Base-by-base conservation (phyloP, 2,888 invertebrate species). In the Invenusta paracnida region DNA sequence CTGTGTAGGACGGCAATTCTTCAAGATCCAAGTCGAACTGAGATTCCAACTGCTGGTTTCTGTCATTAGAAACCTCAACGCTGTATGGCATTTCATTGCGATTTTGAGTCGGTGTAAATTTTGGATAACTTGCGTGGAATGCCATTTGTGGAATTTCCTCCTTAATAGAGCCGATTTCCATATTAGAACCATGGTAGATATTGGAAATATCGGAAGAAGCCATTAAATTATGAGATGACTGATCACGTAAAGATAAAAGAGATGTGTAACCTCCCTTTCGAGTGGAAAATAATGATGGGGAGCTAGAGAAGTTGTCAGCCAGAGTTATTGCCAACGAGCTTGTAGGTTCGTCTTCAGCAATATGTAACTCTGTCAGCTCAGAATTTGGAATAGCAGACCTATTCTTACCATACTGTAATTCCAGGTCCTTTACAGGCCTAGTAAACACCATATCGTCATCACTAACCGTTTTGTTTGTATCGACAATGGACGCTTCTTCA, bases 311-410 rank as follows among this genome's bases (percentile, higher is more conserved):
- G 23, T 25, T 5, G 2, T 73, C 73, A n/a, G 73, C 23, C 17
- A n/a, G 17, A 13, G 73, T 73, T 13, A 13, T 23, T 13, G 17
- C 73, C 27, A 23, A 5, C 2, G 73, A 73, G 27, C 73, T 73
- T 5, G 73, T 73, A 23, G 17, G 17, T 73, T 73, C 73, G 2
- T 73, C 73, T 73, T 73, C 73, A 73, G 73, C 73, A 73, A 73
- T 73, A 23, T 73, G 73, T 5, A 73, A 25, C 23, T 73, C 73
- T n/a, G 73, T 73, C 5, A 73, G 73, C 23, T 73, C 73, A 5
- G 73, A 73, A 73, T 73, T 73, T 73, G 73, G 73, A 73, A 73
- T 23, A 23, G 73, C 73, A 5, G 73, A 73, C 2, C 73, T 5
- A 73, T 73, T 73, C 25, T 73, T 73, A 5, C 73, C 73, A 23